Evolutionary conservation across 2,113 vertebrate species (phyloP).

Genomic region (Steatornis caripensis): DNA sequence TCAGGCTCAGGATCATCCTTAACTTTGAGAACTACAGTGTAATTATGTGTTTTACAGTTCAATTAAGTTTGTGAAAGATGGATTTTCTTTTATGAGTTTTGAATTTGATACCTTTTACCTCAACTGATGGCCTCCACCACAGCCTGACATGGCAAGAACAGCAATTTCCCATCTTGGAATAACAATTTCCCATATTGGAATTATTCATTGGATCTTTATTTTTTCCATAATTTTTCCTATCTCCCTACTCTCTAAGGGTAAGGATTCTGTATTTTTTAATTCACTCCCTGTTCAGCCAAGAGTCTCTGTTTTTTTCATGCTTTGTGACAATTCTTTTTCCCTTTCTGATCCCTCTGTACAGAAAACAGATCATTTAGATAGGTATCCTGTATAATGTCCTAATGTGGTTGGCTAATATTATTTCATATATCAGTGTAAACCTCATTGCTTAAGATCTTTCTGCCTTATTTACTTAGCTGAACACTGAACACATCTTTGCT

Average conservation of each 20-base stretch:
- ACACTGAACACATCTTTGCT: not conserved
- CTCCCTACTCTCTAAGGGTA: not conserved
- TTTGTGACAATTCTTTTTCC: not conserved
- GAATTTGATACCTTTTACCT: not conserved
- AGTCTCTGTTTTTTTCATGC: not conserved
- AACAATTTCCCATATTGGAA: not conserved
- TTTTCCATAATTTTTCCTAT: not conserved
- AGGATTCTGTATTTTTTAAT: not conserved
- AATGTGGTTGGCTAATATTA: not conserved
- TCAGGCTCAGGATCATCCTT: not conserved
- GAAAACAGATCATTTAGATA: not conserved
- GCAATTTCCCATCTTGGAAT: not conserved
- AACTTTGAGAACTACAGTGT: not conserved
- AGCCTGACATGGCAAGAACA: not conserved
- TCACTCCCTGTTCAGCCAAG: not conserved
- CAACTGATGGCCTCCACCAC: not conserved
- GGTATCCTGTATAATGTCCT: not conserved
- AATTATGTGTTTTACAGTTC: not conserved
- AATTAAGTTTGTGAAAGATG: not conserved
- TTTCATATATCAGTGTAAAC: not conserved
- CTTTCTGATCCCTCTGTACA: not conserved
- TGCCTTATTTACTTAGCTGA: not conserved
- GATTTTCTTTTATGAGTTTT: not conserved
- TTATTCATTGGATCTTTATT: not conserved
- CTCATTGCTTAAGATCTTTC: not conserved